Percentiles rank a stretch among this genome's conserved stretches.
phyloP scores from a whole-genome alignment of 2,797 vertebrate genomes.

The Hirundo rustica region DNA sequence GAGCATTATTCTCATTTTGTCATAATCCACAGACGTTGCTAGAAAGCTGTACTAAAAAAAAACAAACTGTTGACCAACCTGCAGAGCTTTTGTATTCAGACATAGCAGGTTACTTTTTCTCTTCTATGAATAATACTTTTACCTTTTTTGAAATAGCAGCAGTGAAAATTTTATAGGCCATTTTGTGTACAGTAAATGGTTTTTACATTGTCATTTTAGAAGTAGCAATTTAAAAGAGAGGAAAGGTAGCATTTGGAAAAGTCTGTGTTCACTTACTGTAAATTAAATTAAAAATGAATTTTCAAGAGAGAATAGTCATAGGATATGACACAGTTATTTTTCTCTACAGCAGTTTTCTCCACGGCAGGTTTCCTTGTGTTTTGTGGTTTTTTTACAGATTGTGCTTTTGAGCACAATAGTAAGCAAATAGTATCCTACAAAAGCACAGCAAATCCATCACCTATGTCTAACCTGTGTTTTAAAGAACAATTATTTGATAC shows the following conservation, averaged over 20 bases:
- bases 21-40: background rate
- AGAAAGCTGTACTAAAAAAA: background rate
- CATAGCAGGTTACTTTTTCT: background rate
- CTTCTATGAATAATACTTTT: background rate
- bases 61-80: background rate
- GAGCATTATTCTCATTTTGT: background rate
- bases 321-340: background rate
- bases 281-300: background rate
- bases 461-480: background rate
- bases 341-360: background rate
- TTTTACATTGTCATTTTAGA: background rate
- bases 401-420: background rate
- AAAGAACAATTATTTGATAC: background rate
- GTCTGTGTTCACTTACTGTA: background rate
- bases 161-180: background rate
- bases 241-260: background rate
- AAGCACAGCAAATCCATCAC: background rate
- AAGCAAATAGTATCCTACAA: background rate
- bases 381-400: background rate
- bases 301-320: background rate
- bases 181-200: background rate
- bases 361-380: background rate
- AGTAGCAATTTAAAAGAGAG: background rate
- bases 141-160: background rate
- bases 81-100: background rate